Conservation (phyloP, 1,140 invertebrate genomes). For the Drosophila kikkawai region DNA sequence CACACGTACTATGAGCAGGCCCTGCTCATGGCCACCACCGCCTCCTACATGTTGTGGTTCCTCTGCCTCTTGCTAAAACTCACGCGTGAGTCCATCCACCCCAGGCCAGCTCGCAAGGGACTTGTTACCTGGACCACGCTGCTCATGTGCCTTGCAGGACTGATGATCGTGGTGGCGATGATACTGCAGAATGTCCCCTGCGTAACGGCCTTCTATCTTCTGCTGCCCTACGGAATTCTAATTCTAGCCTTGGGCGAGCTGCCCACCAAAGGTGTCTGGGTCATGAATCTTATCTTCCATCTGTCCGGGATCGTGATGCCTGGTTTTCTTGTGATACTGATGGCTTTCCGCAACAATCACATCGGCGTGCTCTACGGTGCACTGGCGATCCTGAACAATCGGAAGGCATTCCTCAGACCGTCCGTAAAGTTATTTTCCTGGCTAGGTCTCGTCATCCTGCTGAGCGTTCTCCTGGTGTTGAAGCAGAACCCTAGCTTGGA, state of each 20-base stretch:
- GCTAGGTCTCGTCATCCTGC: constrained; percentile 33
- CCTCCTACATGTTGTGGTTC: constrained; percentile 90
- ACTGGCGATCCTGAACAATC: constrained; percentile 34
- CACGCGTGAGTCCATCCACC: background rate
- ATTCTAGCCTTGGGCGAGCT: constrained; percentile 42
- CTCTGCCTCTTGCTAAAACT: constrained; percentile 51
- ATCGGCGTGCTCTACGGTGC: constrained; percentile 47
- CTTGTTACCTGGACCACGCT: constrained; percentile 1
- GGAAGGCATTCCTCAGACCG: constrained; percentile 27
- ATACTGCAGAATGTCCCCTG: constrained; percentile 55
- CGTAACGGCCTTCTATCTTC: constrained; percentile 59
- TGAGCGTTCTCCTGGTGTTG: constrained; percentile 88
- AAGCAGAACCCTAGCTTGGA: constrained; percentile 64
- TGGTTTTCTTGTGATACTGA: constrained; percentile 65
- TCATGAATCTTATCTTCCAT: constrained; percentile 3
- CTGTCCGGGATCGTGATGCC: constrained; percentile 32
- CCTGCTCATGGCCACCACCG: constrained; percentile 87
- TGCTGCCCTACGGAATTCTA: constrained; percentile 67
- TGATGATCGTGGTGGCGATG: constrained; percentile 17
- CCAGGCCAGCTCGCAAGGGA: background rate
- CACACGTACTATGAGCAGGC: constrained; percentile 90
- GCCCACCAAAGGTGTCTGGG: background rate
- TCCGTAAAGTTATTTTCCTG: constrained; percentile 49
- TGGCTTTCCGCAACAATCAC: constrained; percentile 37
- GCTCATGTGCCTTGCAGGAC: constrained; percentile 9